A percentile compares a stretch with the other conserved stretches of the same genome.
Conservation (phyloP, 2,113 vertebrate genomes). For the Cochlearius cochlearius region DNA sequence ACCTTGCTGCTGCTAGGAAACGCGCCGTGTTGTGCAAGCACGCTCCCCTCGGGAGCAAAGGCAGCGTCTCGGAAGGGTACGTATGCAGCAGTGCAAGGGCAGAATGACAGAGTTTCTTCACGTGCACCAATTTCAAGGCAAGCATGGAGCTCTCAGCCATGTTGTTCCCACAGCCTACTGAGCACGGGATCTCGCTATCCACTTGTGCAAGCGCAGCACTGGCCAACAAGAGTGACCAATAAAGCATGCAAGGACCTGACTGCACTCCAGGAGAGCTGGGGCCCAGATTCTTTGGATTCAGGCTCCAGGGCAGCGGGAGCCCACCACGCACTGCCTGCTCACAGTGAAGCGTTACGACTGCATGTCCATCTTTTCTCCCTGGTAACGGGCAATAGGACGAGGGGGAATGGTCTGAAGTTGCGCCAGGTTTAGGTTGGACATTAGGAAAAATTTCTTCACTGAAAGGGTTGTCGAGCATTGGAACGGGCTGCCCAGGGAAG, state of each 20-base stretch:
- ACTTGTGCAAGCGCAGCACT: neutral
- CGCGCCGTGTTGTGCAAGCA: accelerated
- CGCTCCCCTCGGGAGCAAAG: accelerated
- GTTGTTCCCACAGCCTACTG: neutral
- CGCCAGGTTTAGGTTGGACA: too few relatives aligned
- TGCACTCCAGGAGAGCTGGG: neutral
- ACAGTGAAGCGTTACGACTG: accelerated
- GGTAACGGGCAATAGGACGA: too few relatives aligned
- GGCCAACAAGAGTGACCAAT: neutral
- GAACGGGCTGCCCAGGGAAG: too few relatives aligned
- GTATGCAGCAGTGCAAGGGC: accelerated
- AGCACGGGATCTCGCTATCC: neutral
- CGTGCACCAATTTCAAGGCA: neutral
- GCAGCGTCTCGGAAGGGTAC: neutral
- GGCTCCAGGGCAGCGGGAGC: neutral
- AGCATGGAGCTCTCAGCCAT: neutral
- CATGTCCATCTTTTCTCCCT: too few relatives aligned
- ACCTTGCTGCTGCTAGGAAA: neutral
- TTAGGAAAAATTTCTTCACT: too few relatives aligned
- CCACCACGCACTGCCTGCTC: neutral
- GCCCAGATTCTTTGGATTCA: neutral
- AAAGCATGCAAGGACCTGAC: neutral
- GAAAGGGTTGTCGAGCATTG: too few relatives aligned
- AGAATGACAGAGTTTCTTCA: neutral
- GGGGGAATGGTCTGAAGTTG: too few relatives aligned